Evolutionary conservation across 2,888 invertebrate species (phyloP).

Genomic region (Tachina lurida): DNA sequence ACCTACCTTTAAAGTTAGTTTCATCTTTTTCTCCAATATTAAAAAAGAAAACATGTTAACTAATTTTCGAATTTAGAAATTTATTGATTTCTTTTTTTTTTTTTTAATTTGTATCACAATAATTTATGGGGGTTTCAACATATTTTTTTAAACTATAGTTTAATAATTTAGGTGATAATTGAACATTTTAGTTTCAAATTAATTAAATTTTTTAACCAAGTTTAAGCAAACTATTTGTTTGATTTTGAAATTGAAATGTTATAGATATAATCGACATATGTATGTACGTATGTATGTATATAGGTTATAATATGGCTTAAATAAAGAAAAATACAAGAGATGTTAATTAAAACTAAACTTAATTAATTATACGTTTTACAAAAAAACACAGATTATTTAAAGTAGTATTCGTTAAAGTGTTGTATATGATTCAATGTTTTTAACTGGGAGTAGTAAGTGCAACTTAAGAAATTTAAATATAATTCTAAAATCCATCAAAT

Average conservation of each 20-base stretch:
- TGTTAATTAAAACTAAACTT: conserved; percentile 9
- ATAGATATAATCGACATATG: not conserved
- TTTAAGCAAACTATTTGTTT: not conserved
- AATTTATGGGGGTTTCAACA: conserved; percentile 44
- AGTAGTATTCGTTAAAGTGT: conserved; percentile 54
- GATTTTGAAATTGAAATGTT: not conserved
- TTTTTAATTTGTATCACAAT: conserved; percentile 68
- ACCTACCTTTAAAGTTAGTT: not conserved
- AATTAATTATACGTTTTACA: not conserved
- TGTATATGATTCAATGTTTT: not conserved
- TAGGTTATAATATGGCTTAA: conserved; percentile 21
- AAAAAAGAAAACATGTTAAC: not conserved
- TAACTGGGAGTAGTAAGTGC: not conserved
- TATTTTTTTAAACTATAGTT: conserved; percentile 22
- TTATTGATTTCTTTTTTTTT: conserved; percentile 50
- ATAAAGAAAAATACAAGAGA: conserved; percentile 19
- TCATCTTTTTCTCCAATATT: not conserved
- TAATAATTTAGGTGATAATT: conserved; percentile 9
- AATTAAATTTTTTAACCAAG: not conserved
- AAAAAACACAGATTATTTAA: conserved; percentile 37
- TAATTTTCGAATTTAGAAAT: conserved; percentile 42
- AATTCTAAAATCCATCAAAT: no score
- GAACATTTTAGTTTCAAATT: conserved; percentile 20
- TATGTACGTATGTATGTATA: not conserved
- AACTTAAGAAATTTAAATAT: no score